These are phyloP conservation scores for Halcyon malimbica DNA, from an alignment of 2,113 vertebrate species.

Conservation along the genomic window DNA sequence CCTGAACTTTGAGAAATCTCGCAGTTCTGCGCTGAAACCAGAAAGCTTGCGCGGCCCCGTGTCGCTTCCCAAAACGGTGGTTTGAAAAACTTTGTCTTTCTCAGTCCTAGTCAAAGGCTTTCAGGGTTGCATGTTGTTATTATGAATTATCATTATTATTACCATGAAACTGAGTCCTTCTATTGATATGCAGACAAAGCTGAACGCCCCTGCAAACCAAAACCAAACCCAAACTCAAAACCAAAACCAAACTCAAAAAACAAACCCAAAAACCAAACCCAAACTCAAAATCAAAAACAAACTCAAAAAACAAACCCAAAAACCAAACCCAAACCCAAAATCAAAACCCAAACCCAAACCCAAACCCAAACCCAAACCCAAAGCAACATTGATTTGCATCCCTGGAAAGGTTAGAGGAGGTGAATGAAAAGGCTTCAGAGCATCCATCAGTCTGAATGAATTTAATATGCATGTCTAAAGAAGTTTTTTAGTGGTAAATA, in stretches of 20 bases:
- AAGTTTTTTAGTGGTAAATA: background rate
- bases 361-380: background rate
- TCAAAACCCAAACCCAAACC: no score
- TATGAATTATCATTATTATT: no score
- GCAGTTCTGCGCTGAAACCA: slow-evolving; percentile 35
- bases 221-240: background rate
- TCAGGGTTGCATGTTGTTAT: background rate
- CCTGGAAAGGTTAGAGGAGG: background rate
- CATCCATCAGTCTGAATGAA: background rate
- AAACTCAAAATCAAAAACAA: no score
- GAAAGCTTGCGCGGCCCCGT: background rate
- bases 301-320: no score
- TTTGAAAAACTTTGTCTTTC: background rate
- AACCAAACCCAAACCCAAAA: no score
- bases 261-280: no score
- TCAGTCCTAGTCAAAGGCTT: background rate
- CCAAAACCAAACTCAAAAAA: background rate
- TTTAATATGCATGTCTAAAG: background rate
- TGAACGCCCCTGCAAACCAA: background rate
- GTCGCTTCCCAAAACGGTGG: fast-evolving
- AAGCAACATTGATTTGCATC: background rate
- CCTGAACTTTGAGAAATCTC: slow-evolving; percentile 85
- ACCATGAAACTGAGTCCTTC: background rate
- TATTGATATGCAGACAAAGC: background rate
- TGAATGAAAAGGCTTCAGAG: background rate